These are phyloP conservation scores for Sminthopsis crassicaudata DNA, from an alignment of 2,113 vertebrate species.

Conservation along the genomic window DNA sequence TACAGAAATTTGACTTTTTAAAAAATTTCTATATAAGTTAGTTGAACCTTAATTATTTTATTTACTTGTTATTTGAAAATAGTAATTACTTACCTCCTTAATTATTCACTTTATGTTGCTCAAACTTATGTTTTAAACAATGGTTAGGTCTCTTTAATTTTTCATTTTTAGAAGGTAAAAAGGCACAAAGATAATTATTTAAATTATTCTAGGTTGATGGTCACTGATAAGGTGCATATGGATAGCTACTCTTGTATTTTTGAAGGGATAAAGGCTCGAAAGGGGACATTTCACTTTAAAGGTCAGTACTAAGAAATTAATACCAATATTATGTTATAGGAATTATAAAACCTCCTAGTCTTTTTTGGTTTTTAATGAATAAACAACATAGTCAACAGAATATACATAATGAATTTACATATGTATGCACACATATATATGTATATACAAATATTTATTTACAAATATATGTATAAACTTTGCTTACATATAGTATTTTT, in stretches of 20 bases:
- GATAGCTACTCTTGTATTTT: slow-evolving; percentile 82
- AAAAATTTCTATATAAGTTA: neutral
- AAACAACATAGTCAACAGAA: neutral
- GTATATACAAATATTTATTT: neutral
- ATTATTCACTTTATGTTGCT: slow-evolving; percentile 34
- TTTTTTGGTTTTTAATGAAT: neutral
- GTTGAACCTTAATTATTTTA: neutral
- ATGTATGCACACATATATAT: neutral
- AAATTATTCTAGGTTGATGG: slow-evolving; percentile 74
- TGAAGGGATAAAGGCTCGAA: slow-evolving; percentile 66
- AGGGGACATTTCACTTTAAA: slow-evolving; percentile 79
- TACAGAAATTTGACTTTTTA: neutral
- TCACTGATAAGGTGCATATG: slow-evolving; percentile 71
- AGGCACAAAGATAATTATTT: slow-evolving; percentile 41
- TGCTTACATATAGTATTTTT: no score
- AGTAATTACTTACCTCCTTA: neutral
- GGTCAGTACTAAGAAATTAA: slow-evolving; percentile 77
- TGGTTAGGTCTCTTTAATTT: slow-evolving; percentile 10
- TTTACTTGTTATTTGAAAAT: neutral
- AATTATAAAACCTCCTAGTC: neutral
- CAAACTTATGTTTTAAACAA: neutral
- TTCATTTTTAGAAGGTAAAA: slow-evolving; percentile 47
- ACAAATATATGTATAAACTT: no score
- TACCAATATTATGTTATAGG: neutral
- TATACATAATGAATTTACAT: neutral